phyloP scores from a whole-genome alignment of 2,888 invertebrate genomes.

The Hybos culiciformis region DNA sequence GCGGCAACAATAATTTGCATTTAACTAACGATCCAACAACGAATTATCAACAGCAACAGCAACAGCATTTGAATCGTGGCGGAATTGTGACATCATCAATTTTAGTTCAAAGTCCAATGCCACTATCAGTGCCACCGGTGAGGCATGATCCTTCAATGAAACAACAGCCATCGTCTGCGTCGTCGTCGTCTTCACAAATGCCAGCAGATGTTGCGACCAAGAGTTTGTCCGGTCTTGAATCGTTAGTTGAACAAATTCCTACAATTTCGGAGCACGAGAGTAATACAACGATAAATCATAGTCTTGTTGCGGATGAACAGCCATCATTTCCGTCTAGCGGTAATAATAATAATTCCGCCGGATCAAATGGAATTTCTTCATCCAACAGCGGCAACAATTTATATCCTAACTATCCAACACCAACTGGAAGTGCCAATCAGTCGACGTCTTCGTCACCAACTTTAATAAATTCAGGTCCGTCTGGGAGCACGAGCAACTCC shows the following conservation, averaged over 20 bases:
- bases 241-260: slow-evolving; percentile 82
- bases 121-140: background rate
- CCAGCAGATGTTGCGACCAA: slow-evolving; percentile 62
- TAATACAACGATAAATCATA: slow-evolving; percentile 10
- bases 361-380: slow-evolving; percentile 19
- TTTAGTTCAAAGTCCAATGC: slow-evolving; percentile 14
- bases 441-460: background rate
- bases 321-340: background rate
- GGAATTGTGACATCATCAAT: slow-evolving; percentile 1
- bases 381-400: slow-evolving; percentile 18
- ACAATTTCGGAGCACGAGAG: slow-evolving; percentile 62
- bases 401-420: slow-evolving; percentile 9
- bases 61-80: slow-evolving; percentile 15
- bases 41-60: slow-evolving; percentile 7
- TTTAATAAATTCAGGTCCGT: background rate
- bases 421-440: background rate
- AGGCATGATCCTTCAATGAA: background rate
- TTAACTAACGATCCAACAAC: slow-evolving; percentile 15
- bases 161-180: slow-evolving; percentile 13
- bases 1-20: too few species aligned
- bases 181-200: slow-evolving; percentile 10
- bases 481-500: too few species aligned
- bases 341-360: slow-evolving; percentile 10
- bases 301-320: background rate
- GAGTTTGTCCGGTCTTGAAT: slow-evolving; percentile 74